These are phyloP conservation scores for Stomatorhinus ivindoensis DNA, from an alignment of 2,113 vertebrate species.

Conservation along the genomic window DNA sequence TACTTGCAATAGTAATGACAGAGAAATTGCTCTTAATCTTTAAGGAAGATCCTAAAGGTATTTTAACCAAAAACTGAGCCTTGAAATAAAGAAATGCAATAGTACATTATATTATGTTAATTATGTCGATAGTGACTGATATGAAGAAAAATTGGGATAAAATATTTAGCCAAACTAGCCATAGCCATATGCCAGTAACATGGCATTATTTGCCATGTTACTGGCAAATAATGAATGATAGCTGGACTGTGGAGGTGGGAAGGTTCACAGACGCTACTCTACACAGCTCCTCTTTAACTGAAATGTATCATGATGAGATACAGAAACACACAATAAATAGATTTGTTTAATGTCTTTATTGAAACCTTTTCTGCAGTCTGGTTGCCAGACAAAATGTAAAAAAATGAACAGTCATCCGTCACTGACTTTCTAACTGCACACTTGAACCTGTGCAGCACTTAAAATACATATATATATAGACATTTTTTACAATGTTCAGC, in stretches of 20 bases:
- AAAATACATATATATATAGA: not conserved
- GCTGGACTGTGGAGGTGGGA: not conserved
- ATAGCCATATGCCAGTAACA: too few relatives aligned
- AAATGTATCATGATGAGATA: not conserved
- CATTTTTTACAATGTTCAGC: constrained; percentile 2
- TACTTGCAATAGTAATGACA: not conserved
- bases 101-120: not conserved
- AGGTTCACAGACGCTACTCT: not conserved
- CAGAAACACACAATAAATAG: not conserved
- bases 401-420: constrained; percentile 11
- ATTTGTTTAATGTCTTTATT: constrained; percentile 1
- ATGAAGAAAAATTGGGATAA: not conserved
- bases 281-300: not conserved
- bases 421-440: not conserved
- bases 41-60: not conserved
- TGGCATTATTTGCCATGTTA: too few relatives aligned
- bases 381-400: constrained; percentile 19
- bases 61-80: not conserved
- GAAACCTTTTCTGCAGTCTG: constrained; percentile 15
- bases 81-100: not conserved
- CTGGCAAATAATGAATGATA: not conserved
- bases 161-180: too few relatives aligned
- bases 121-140: not conserved
- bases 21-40: not conserved
- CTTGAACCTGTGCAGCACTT: not conserved